Evolutionary conservation across 2,113 vertebrate species (phyloP).

Genomic region (Festucalex cinctus): DNA sequence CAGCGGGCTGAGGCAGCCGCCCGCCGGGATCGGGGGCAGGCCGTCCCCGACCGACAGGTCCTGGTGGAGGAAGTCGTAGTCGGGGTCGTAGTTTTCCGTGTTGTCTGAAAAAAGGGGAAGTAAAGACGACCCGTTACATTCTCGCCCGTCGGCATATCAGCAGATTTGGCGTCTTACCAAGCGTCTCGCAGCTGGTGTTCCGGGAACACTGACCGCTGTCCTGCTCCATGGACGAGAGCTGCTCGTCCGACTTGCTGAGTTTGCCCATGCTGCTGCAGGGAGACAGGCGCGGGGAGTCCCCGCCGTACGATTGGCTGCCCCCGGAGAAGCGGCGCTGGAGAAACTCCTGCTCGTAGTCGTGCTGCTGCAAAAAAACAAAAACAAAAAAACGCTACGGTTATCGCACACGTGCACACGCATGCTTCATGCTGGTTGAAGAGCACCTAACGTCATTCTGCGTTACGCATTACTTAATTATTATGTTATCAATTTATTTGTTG

Average conservation of each 20-base stretch:
- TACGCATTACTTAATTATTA: too few species aligned
- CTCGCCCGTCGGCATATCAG: too few species aligned
- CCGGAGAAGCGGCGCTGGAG: conserved; percentile 92
- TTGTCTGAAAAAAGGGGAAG: conserved; percentile 81
- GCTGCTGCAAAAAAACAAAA: conserved; percentile 34
- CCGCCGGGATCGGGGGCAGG: conserved; percentile 74
- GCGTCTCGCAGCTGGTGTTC: conserved; percentile 98
- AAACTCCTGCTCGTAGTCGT: conserved; percentile 90
- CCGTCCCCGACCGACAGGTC: conserved; percentile 87
- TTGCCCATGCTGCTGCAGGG: conserved; percentile 95
- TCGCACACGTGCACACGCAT: too few species aligned
- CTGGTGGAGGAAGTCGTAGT: conserved; percentile 98
- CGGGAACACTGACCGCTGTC: conserved; percentile 97
- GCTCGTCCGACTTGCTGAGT: conserved; percentile 95
- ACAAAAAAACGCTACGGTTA: neutral
- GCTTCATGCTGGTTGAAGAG: too few species aligned
- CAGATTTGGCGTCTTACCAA: conserved; percentile 74
- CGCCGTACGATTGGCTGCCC: conserved; percentile 91
- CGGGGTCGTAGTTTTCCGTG: conserved; percentile 84
- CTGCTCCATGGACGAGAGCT: conserved; percentile 92
- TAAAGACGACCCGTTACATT: neutral
- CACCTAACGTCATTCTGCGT: too few species aligned
- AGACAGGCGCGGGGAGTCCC: conserved; percentile 91
- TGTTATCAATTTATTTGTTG: too few species aligned
- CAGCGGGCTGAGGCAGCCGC: conserved; percentile 83